These are phyloP conservation scores for Lamproptera curius DNA, from an alignment of 2,888 invertebrate species.

Conservation along the genomic window DNA sequence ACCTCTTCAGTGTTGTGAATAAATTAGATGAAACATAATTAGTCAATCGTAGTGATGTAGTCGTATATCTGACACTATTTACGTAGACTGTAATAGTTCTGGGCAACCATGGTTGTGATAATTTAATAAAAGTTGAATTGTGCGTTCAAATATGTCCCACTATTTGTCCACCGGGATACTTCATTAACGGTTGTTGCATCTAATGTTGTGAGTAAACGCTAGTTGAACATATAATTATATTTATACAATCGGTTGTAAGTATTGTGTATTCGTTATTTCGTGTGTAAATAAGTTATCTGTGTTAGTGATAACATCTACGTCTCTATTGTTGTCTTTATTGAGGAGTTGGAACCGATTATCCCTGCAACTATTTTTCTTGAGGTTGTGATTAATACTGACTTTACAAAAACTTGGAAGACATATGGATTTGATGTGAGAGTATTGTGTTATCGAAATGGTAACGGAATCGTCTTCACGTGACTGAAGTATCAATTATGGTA, in stretches of 20 bases:
- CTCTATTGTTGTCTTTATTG: constrained; percentile 36
- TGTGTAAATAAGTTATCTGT: constrained; percentile 16
- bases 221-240: constrained; percentile 45
- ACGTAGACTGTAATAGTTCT: constrained; percentile 37
- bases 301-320: constrained; percentile 40
- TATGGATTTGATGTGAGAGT: constrained; percentile 27
- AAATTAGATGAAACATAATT: constrained; percentile 34
- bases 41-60: constrained; percentile 50
- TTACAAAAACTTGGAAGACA: constrained; percentile 48
- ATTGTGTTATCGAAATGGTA: constrained; percentile 2
- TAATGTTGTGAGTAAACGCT: constrained; percentile 66
- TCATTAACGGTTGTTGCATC: constrained; percentile 56
- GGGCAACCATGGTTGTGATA: constrained; percentile 65
- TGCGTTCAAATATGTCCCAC: constrained; percentile 41
- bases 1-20: constrained; percentile 77
- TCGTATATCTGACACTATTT: constrained; percentile 28
- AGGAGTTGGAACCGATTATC: constrained; percentile 39
- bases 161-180: constrained; percentile 41
- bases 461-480: constrained; percentile 6
- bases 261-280: constrained; percentile 20
- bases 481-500: neutral
- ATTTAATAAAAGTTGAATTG: constrained; percentile 48
- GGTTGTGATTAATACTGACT: constrained; percentile 70
- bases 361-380: constrained; percentile 60
- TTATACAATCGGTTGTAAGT: constrained; percentile 46